Percentiles rank a stretch among this genome's conserved stretches.
phyloP scores from a whole-genome alignment of 2,888 invertebrate genomes.

The Coleophora deauratella region DNA sequence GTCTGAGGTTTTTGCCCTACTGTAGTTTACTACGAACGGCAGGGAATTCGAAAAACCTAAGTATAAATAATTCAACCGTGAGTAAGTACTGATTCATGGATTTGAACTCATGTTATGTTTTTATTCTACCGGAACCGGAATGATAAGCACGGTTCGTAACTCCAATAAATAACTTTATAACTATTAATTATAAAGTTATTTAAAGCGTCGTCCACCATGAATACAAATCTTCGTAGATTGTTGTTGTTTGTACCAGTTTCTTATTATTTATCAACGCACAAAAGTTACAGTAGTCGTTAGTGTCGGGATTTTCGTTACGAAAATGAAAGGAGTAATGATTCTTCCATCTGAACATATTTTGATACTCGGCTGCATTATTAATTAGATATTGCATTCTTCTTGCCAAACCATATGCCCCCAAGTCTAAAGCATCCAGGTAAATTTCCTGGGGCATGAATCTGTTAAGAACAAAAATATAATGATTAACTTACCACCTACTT shows the following conservation, averaged over 20 bases:
- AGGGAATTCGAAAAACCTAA: no score
- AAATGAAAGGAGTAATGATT: slow-evolving; percentile 47
- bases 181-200: no score
- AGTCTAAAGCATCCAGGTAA: slow-evolving; percentile 43
- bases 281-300: slow-evolving; percentile 51
- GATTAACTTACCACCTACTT: no score
- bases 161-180: no score
- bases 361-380: slow-evolving; percentile 34
- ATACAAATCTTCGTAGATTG: slow-evolving; percentile 35
- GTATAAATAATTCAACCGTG: no score
- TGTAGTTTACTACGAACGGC: no score
- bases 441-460: slow-evolving; percentile 59
- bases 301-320: slow-evolving; percentile 33
- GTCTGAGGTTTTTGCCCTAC: no score
- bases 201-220: slow-evolving; percentile 36
- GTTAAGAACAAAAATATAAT: slow-evolving; percentile 12
- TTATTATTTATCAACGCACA: slow-evolving; percentile 46
- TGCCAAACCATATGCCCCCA: slow-evolving; percentile 34
- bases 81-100: no score
- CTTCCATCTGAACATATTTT: slow-evolving; percentile 49
- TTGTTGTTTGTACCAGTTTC: slow-evolving; percentile 25
- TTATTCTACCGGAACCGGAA: no score
- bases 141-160: no score
- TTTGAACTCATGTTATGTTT: no score
- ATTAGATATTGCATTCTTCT: slow-evolving; percentile 41